These are phyloP conservation scores for Metellina segmentata DNA, from an alignment of 2,888 invertebrate species.

Conservation along the genomic window DNA sequence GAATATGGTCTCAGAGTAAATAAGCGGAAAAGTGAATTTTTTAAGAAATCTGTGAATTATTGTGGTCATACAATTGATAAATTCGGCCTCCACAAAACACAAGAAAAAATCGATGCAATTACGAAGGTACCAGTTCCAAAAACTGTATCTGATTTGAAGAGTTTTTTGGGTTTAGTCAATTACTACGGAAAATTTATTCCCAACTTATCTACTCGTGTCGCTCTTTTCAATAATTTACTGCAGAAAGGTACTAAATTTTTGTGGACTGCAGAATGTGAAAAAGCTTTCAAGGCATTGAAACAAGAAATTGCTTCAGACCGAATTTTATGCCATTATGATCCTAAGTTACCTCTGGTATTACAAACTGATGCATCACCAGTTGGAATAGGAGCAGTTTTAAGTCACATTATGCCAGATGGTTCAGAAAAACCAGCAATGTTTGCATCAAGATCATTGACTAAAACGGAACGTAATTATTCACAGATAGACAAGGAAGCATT, in stretches of 20 bases:
- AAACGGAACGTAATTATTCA: constrained; percentile 79
- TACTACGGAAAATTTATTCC: constrained; percentile 61
- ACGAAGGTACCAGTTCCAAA: constrained; percentile 62
- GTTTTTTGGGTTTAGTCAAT: constrained; percentile 61
- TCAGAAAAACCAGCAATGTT: constrained; percentile 81
- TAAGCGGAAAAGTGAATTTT: no score
- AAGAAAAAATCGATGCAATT: constrained; percentile 62
- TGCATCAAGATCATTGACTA: constrained; percentile 80
- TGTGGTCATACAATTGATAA: constrained; percentile 45
- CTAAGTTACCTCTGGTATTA: constrained; percentile 78
- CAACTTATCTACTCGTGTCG: constrained; percentile 17
- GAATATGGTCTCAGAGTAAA: no score
- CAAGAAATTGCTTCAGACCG: constrained; percentile 52
- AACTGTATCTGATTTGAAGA: constrained; percentile 62
- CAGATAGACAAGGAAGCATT: constrained; percentile 81
- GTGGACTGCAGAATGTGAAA: constrained; percentile 59
- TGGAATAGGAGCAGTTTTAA: constrained; percentile 80
- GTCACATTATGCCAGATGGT: constrained; percentile 79
- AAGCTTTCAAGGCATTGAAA: constrained; percentile 58
- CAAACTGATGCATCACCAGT: constrained; percentile 80
- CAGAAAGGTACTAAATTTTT: constrained; percentile 49
- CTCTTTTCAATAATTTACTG: constrained; percentile 50
- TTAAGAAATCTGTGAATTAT: constrained; percentile 17
- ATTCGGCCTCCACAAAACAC: constrained; percentile 56
- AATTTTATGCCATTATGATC: constrained; percentile 78